Evolutionary conservation across 2,797 vertebrate genomes (phyloP).

Genomic region (Serranus cabrilla): DNA sequence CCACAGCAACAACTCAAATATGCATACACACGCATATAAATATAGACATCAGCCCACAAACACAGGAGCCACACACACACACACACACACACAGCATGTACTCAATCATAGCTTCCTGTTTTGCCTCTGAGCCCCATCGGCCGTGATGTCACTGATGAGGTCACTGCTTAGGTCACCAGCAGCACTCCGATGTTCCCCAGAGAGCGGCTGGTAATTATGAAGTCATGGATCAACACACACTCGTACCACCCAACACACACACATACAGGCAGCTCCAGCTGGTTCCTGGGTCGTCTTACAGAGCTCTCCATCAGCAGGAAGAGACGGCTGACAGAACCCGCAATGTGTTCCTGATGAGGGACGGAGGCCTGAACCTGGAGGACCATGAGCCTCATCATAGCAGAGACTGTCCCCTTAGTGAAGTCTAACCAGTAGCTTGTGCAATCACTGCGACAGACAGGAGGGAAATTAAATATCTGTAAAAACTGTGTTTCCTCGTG

Average conservation of each 20-base stretch:
- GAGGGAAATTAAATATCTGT: too few species aligned
- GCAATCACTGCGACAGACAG: too few species aligned
- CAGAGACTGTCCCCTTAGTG: background rate
- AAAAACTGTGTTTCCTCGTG: too few species aligned
- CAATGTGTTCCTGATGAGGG: slow-evolving; percentile 13
- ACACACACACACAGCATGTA: slow-evolving; percentile 27
- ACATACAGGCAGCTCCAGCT: slow-evolving; percentile 58
- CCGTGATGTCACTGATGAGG: slow-evolving; percentile 84
- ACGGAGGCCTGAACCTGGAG: background rate
- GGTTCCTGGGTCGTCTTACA: slow-evolving; percentile 60
- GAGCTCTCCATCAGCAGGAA: slow-evolving; percentile 45
- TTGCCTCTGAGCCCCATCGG: slow-evolving; percentile 56
- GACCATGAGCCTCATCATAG: background rate
- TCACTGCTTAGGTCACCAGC: slow-evolving; percentile 79
- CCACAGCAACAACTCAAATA: slow-evolving; percentile 35
- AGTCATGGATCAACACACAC: slow-evolving; percentile 74
- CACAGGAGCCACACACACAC: slow-evolving; percentile 6
- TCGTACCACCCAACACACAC: slow-evolving; percentile 24
- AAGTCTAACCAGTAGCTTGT: background rate
- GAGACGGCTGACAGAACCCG: slow-evolving; percentile 54
- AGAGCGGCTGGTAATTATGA: slow-evolving; percentile 75
- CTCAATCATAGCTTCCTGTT: slow-evolving; percentile 79
- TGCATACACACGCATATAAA: slow-evolving; percentile 43
- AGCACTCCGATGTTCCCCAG: slow-evolving; percentile 65
- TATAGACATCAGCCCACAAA: slow-evolving; percentile 52